Evolutionary conservation across 2,797 vertebrate genomes (phyloP), one percentile per base, ranked within the genome.

Genomic region (Bovichtus variegatus): DNA sequence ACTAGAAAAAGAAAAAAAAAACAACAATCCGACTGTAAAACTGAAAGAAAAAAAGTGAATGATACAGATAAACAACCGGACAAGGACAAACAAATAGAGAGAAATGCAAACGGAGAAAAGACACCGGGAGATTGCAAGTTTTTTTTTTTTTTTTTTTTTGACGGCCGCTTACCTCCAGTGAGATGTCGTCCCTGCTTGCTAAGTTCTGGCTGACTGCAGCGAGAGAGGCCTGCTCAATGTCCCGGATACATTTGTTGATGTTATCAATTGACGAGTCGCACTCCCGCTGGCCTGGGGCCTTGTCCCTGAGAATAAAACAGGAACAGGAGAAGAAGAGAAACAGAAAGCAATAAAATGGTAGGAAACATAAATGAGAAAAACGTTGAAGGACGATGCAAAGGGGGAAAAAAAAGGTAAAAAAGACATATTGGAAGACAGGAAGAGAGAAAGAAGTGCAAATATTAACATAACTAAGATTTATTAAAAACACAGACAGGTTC

Each of bases 251-350:
- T 72, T 94, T 96, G 94, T 99, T 99, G 94, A 99, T 99, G 78
- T 97, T 96, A 88, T 99, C 98, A 5, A 99, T 99, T 80, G 98
- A 98, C 36, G 94, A 95, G 91, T 99, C 98, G 31, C 98, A 99
- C 74, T 99, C 98, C n/a, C 98, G 93, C 93, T 99, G 98, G 62
- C 98, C 98, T 0, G 98, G 98, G 43, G 98, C 98, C 92, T 99
- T 99, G 95, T 99, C 98, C 87, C 98, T 99, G 80, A 79, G 69
- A 87, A 77, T 9, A n/a, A 67, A 64, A 76, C 1, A 29, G 76
- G 70, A 74, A 34, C 25, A 76, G 74, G 59, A 72, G 60, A 62
- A 70, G 54, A 73, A 8, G 36, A 78, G 54, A 68, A 70, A 68
- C 25, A 74, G 47, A 72, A 72, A 63, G 73, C 41, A 73, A 61